A percentile compares a stretch with the other conserved stretches of the same genome.
phyloP scores from a whole-genome alignment of 2,797 vertebrate genomes.

The Anas bernieri region DNA sequence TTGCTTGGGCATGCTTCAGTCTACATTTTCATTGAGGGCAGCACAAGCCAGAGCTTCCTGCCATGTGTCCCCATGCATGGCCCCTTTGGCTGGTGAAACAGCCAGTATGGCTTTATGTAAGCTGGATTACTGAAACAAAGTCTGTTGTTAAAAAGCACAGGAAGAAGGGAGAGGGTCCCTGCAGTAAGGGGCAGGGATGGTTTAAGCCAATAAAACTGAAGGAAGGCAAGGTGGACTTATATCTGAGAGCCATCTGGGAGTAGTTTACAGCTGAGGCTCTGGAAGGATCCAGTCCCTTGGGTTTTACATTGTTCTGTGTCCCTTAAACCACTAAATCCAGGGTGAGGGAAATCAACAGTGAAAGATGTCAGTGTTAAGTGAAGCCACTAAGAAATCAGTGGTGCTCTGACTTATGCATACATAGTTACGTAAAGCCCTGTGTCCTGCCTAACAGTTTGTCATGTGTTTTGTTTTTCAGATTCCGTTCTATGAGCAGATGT shows the following conservation, averaged over 20 bases:
- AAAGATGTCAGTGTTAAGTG: neutral
- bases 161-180: neutral
- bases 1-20: fast-evolving
- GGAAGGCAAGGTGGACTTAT: neutral
- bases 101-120: neutral
- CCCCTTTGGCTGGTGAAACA: neutral
- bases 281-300: neutral
- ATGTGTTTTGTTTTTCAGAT: conserved; percentile 78
- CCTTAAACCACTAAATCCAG: neutral
- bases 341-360: neutral
- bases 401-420: fast-evolving
- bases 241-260: neutral
- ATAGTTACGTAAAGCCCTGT: neutral
- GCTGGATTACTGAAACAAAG: neutral
- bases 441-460: neutral
- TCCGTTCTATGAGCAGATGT: conserved; percentile 88
- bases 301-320: neutral
- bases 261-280: neutral
- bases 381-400: neutral
- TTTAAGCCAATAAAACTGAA: neutral
- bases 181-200: neutral
- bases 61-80: neutral
- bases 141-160: neutral
- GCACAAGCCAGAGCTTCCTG: neutral
- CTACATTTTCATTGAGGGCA: neutral